Evolutionary conservation across 2,797 vertebrate genomes (phyloP).

Genomic region (Dromococcyx pavoninus): DNA sequence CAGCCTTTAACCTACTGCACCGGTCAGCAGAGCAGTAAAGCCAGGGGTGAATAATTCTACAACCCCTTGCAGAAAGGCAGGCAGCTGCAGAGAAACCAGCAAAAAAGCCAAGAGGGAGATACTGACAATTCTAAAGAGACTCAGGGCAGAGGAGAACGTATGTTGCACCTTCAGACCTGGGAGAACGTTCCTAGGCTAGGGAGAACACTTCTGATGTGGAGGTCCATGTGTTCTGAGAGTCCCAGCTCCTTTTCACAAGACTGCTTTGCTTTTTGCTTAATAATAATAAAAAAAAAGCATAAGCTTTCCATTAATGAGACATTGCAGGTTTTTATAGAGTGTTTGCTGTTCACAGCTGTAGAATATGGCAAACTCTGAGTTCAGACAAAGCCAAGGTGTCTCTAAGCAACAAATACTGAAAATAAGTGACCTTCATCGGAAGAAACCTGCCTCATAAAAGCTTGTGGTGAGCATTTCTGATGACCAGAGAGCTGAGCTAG

Average conservation of each 20-base stretch:
- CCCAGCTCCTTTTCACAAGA: neutral
- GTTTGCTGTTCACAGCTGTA: neutral
- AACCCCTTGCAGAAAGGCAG: neutral
- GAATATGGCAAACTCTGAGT: rapidly evolving
- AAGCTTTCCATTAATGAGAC: neutral
- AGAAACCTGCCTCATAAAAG: neutral
- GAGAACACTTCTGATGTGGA: neutral
- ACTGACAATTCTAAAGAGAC: neutral
- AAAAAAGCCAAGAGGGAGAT: neutral
- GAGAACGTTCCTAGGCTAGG: neutral
- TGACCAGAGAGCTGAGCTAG: neutral
- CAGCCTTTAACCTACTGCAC: neutral
- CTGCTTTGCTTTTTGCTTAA: neutral
- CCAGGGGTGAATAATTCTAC: neutral
- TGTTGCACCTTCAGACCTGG: neutral
- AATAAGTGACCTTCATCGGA: neutral
- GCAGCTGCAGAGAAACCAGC: neutral
- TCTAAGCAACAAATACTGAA: neutral
- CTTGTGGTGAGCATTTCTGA: neutral
- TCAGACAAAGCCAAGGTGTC: neutral
- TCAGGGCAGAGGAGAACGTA: neutral
- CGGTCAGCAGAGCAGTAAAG: neutral
- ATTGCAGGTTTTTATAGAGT: neutral
- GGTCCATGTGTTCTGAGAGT: neutral
- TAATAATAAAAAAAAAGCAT: neutral